Evolutionary conservation across 2,797 vertebrate genomes (phyloP).

Genomic region (Sebastes ruberrimus): DNA sequence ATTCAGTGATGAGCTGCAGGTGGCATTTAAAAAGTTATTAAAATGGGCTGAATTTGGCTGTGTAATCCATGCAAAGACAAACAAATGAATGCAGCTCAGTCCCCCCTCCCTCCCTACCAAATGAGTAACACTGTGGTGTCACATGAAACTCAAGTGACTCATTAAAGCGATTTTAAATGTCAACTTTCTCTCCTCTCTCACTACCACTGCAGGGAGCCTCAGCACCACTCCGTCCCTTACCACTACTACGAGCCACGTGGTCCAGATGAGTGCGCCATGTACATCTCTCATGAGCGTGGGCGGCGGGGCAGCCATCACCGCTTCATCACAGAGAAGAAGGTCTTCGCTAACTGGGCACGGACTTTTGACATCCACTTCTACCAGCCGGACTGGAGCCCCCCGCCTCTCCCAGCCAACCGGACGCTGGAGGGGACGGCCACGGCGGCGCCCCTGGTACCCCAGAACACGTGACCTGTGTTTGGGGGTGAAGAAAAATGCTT

Average conservation of each 20-base stretch:
- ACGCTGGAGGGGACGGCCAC: constrained; percentile 37
- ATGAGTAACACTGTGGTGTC: constrained; percentile 30
- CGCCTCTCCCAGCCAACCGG: constrained; percentile 76
- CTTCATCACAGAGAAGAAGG: constrained; percentile 97
- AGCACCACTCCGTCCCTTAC: constrained; percentile 92
- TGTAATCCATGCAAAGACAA: not conserved
- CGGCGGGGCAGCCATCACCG: constrained; percentile 96
- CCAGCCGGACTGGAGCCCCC: constrained; percentile 94
- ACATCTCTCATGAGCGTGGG: constrained; percentile 95
- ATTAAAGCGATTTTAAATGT: constrained; percentile 47
- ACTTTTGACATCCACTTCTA: constrained; percentile 96
- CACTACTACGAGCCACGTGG: constrained; percentile 96
- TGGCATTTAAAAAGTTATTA: constrained; percentile 43
- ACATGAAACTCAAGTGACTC: constrained; percentile 36
- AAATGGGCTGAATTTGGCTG: constrained; percentile 18
- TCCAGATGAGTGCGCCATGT: constrained; percentile 96
- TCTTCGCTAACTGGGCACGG: constrained; percentile 95
- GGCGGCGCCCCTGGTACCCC: not conserved
- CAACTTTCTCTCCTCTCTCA: constrained; percentile 6
- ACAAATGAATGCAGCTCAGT: constrained; percentile 33
- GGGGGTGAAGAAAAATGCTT: not conserved
- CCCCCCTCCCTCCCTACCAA: not conserved
- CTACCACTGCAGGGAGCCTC: constrained; percentile 85
- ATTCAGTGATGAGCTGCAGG: not conserved
- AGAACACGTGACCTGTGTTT: constrained; percentile 68